Conservation (phyloP, 2,113 vertebrate genomes). For the Hippocampus guttulatus region DNA sequence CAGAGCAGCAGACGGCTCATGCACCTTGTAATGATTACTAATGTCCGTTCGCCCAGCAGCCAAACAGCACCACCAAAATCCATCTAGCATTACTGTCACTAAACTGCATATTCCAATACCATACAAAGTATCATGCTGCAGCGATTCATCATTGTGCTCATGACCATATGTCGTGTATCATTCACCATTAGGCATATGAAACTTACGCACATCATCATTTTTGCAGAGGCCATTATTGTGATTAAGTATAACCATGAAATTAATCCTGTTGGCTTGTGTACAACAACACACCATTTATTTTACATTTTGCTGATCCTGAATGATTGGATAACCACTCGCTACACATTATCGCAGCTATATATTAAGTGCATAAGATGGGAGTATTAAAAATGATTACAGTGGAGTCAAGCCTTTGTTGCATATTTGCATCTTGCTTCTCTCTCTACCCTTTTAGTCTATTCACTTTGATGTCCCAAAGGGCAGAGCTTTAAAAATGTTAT, state of each 20-base stretch:
- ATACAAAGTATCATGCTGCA: not conserved
- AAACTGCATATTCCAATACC: not conserved
- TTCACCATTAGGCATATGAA: not conserved
- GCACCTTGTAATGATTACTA: slow-evolving; percentile 50
- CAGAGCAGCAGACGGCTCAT: slow-evolving; percentile 34
- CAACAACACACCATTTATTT: not conserved
- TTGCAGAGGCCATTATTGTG: not conserved
- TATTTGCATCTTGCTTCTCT: not conserved
- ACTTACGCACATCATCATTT: not conserved
- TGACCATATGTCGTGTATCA: not conserved
- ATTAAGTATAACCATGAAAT: not conserved
- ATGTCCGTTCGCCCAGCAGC: slow-evolving; percentile 52
- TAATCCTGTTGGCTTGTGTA: not conserved
- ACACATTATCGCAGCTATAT: not conserved
- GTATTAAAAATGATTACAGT: not conserved
- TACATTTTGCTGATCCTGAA: not conserved
- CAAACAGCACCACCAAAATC: slow-evolving; percentile 44
- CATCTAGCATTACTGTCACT: not conserved
- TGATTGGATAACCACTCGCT: not conserved
- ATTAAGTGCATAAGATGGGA: not conserved
- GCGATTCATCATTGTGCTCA: not conserved
- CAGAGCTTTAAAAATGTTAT: not conserved
- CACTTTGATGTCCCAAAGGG: not conserved
- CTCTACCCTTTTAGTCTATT: not conserved
- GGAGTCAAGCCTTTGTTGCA: not conserved